Percentiles rank a stretch among this genome's conserved stretches.
Evolutionary conservation across 2,888 invertebrate species (phyloP).

Genomic region (Eurytoma californica): DNA sequence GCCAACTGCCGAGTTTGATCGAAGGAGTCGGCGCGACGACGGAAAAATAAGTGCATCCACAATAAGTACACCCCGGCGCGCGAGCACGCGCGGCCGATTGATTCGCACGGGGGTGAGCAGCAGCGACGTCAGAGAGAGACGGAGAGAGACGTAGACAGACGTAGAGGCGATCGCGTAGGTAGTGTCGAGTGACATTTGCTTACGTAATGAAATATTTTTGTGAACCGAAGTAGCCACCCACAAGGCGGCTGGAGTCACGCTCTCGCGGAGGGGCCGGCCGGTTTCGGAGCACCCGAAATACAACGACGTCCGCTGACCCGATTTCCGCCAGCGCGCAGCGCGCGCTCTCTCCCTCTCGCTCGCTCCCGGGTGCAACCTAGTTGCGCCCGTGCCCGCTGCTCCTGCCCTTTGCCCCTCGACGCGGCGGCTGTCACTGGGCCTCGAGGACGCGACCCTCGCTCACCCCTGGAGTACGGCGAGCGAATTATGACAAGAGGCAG

Average conservation of each 20-base stretch:
- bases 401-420: no score
- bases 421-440: constrained; percentile 22
- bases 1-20: neutral
- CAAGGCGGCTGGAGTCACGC: constrained; percentile 31
- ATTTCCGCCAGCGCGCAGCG: constrained; percentile 39
- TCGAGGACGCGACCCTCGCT: neutral
- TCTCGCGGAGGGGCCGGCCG: constrained; percentile 28
- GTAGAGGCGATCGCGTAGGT: constrained; percentile 35
- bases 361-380: neutral
- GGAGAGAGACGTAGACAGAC: neutral
- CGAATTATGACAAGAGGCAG: constrained; percentile 77
- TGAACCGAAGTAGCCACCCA: constrained; percentile 58
- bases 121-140: neutral
- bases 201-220: constrained; percentile 70
- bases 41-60: no score
- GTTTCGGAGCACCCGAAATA: constrained; percentile 17
- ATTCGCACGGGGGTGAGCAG: neutral
- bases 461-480: constrained; percentile 46
- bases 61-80: no score
- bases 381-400: no score
- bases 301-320: constrained; percentile 56
- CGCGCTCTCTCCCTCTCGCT: constrained; percentile 19
- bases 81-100: no score
- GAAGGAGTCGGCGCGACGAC: neutral
- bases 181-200: constrained; percentile 70